Base-by-base conservation (phyloP, 2,113 vertebrate genomes). In the Phocoena sinus region DNA sequence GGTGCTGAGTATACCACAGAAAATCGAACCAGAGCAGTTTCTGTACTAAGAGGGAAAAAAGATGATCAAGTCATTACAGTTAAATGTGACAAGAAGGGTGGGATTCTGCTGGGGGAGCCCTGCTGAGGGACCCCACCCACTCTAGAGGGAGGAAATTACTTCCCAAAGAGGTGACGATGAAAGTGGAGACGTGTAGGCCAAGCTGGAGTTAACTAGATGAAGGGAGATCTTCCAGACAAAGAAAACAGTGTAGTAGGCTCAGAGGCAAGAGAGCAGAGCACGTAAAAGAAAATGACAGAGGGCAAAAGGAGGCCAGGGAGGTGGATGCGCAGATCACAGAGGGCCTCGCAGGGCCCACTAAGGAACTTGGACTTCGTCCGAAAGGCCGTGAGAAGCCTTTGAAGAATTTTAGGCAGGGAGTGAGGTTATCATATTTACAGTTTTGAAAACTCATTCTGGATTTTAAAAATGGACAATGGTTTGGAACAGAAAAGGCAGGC, bases 81-180 rank as follows among this genome's bases (percentile, higher is more conserved):
- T n/a, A 21, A 76, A 20, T 28, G 62, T 4, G 44, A 67, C 10
- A 23, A 53, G 63, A 23, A 63, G 26, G 33, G 50, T 14, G 9
- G 26, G 28, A 11, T 53, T 79, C 74, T 23, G 12, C 85, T 23
- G 58, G 33, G 79, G 65, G 13, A 47, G 5, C 47, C 47, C 13
- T 1, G 1, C n/a, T 47, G 23, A 20, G 60, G 53, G 60, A 41
- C 60, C 70, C 21, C 25, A 0, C 50, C 25, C 47, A 6, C 56
- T 50, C 38, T 25, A 8, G 1, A 36, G 44, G 53, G 38, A 85
- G 28, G 60, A 85, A 47, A 20, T 0, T 23, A 56, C 38, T 76
- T 67, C 60, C 73, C 18, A 10, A 14, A 80, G 71, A 81, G 58
- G 31, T 0, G 5, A 4, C 0, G 0, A 13, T 1, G 1, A 0